Evolutionary conservation across 2,797 vertebrate genomes (phyloP).

Genomic region (Catamblyrhynchus diadema): DNA sequence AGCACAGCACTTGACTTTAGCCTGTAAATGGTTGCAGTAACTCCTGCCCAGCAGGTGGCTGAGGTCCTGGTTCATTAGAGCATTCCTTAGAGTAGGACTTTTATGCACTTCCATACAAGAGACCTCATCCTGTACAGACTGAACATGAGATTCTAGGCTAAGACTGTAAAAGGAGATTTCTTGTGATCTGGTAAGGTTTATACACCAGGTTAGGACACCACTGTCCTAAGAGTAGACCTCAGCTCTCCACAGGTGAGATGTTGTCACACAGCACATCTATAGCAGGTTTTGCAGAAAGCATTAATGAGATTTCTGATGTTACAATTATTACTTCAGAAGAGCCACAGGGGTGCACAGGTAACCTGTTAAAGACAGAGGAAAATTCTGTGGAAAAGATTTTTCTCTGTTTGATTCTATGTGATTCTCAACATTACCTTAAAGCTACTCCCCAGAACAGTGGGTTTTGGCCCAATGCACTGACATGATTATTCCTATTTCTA

Average conservation of each 20-base stretch:
- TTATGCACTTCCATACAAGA: not conserved
- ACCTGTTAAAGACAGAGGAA: not conserved
- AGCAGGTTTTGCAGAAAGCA: not conserved
- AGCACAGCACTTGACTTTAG: fast-evolving
- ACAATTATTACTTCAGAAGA: not conserved
- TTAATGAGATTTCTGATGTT: not conserved
- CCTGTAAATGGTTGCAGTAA: not conserved
- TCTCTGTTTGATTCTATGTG: not conserved
- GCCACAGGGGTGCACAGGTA: fast-evolving
- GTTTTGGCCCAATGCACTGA: not conserved
- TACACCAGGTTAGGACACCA: not conserved
- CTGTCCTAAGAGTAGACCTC: not conserved
- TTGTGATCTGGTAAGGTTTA: not conserved
- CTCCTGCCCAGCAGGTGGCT: not conserved
- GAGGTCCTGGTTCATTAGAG: not conserved
- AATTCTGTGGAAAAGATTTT: not conserved
- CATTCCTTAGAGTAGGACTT: not conserved
- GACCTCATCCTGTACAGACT: not conserved
- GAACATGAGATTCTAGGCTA: not conserved
- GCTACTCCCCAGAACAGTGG: not conserved
- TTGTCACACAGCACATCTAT: not conserved
- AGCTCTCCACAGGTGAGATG: not conserved
- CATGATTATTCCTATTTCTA: too few relatives aligned
- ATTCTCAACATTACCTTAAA: not conserved
- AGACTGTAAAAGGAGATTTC: not conserved